Base-by-base conservation (phyloP, 2,888 invertebrate species). In the Drosophila acutilabella region DNA sequence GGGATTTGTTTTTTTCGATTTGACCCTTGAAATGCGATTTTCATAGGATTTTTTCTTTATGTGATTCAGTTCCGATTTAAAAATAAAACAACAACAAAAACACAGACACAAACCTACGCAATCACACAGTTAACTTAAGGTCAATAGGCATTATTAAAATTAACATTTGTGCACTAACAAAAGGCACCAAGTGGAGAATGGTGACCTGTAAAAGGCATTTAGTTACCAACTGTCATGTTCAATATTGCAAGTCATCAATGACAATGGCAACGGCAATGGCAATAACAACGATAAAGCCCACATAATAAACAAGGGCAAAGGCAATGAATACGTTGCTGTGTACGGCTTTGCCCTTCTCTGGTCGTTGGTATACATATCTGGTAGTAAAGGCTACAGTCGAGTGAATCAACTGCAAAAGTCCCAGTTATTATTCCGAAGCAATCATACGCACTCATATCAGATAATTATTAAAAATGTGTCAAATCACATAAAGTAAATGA, bases 1-100 rank as follows among this genome's bases (percentile, higher is more conserved):
- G 74, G 82, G 84, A 81, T 83, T 82, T 78, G 74, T 72, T 71
- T 65, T 65, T 56, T 8, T 68, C 67, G 71, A 48, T 64, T 80
- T 77, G 80, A 85, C 87, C 85, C 82, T 84, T 84, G 68, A 81
- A 87, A 84, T 82, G 85, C 78, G 87, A 86, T 86, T 86, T 86
- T 78, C 59, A 72, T 81, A 64, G 64, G 83, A 83, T 82, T 85
- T 69, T n/a, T 69, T 47, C 14, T 11, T n/a, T 78, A 52, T 52
- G 45, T 52, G 61, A 56, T 71, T 64, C 53, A 36, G 48, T 56
- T 44, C n/a, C 54, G 54, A 56, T 56, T 44, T 36, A 56, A 44
- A 23, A 51, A 38, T 5, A 44, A 54, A 38, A 36, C 33, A 4
- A 1, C 33, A 26, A 26, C 33, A 36, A 11, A 36, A 4, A 36